Evolutionary conservation across 2,113 vertebrate species (phyloP), one percentile per base, ranked within the genome.

Genomic region (Chionodraco myersi): DNA sequence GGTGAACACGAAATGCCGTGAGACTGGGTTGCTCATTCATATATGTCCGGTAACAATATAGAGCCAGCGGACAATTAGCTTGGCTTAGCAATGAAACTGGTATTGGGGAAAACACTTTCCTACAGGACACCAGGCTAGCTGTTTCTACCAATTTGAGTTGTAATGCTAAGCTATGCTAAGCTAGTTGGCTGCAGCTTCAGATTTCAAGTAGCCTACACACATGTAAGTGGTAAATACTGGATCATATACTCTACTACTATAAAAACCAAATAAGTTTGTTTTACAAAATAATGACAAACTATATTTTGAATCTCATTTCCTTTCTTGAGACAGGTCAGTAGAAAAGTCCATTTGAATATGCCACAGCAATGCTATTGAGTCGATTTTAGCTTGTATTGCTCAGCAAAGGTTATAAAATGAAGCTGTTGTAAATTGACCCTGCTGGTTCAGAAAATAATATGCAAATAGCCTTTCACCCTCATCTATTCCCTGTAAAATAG

Each of bases 401-500:
- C 16, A 5, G 54, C 47, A 4, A 49, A 65, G 15, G 36, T 14
- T 36, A 36, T 21, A 76, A 67, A 83, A 77, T n/a, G 3, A 12
- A 61, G 12, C 61, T 52, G 66, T 65, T 66, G 57, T 15, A 64
- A 48, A 49, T 6, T 63, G 64, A 66, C 78, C 44, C 63, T 13
- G 57, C 26, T 71, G 60, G 56, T 65, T 84, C 14, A 14, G 36
- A 68, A 59, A 67, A 53, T 14, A 52, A 73, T 45, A 64, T 72
- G 52, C 44, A 58, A 75, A 69, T 70, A 8, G 15, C 0, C 18
- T 48, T 59, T 70, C 75, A 54, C 18, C 41, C 49, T 60, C 75
- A 77, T 11, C n/a, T 73, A 66, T 57, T 80, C 21, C 51, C n/a
- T 82, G 21, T 66, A 58, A 75, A 72, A 49, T 47, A 62, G 41